Conservation (phyloP, 2,797 vertebrate genomes). For the Myioborus miniatus region DNA sequence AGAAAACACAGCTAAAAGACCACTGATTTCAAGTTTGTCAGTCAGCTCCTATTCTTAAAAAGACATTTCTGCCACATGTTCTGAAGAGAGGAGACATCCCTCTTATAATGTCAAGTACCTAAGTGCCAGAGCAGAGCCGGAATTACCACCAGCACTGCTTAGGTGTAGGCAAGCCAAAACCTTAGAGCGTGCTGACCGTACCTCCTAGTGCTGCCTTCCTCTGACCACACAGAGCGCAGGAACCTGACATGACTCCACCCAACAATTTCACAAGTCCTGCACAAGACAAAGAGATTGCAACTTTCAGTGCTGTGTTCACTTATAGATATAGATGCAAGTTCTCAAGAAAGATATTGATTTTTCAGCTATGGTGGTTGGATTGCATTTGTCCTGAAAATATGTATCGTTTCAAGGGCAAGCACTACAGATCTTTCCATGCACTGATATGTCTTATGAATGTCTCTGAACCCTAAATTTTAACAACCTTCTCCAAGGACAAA, state of each 20-base stretch:
- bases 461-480: neutral
- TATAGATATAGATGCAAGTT: neutral
- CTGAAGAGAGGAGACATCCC: neutral
- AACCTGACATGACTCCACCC: neutral
- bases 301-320: neutral
- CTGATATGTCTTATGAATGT: neutral
- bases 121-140: neutral
- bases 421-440: neutral
- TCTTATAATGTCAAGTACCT: neutral
- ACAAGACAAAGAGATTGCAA: neutral
- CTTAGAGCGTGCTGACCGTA: neutral
- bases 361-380: neutral
- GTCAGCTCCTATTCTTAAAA: neutral
- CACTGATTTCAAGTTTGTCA: neutral
- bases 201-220: neutral
- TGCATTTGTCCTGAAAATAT: neutral
- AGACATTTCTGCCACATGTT: neutral
- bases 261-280: neutral
- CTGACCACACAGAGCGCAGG: neutral
- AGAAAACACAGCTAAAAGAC: neutral
- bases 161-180: neutral
- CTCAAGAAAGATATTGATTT: neutral
- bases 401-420: neutral
- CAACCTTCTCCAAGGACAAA: neutral
- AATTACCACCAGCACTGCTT: neutral